A percentile compares a stretch with the other conserved stretches of the same genome.
phyloP scores from a whole-genome alignment of 2,888 invertebrate genomes.

The Heteromurus nitidus region DNA sequence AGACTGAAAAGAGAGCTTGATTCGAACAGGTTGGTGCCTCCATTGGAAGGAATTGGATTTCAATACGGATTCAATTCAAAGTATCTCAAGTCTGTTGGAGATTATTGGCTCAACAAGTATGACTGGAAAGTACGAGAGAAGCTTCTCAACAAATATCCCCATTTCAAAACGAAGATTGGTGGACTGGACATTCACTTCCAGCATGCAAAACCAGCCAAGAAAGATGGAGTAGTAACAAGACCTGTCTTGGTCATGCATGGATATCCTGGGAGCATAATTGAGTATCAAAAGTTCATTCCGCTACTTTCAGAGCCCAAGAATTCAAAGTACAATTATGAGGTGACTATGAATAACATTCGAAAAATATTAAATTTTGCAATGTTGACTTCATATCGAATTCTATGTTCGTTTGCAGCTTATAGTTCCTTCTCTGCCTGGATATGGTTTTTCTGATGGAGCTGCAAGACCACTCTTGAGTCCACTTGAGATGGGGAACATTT shows the following conservation, averaged over 20 bases:
- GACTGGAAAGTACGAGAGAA: conserved; percentile 83
- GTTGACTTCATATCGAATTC: not conserved
- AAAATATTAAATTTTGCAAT: not conserved
- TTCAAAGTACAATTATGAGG: conserved; percentile 26
- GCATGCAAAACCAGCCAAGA: conserved; percentile 78
- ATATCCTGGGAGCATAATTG: conserved; percentile 64
- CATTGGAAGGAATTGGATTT: conserved; percentile 80
- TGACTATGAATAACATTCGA: not conserved
- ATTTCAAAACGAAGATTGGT: conserved; percentile 86
- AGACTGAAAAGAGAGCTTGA: conserved; percentile 80
- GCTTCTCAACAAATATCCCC: conserved; percentile 84
- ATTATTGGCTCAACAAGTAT: conserved; percentile 87
- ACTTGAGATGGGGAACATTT: conserved; percentile 78
- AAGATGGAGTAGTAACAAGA: conserved; percentile 27
- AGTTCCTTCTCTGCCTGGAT: conserved; percentile 78
- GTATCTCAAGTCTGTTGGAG: conserved; percentile 80
- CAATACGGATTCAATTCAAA: conserved; percentile 88
- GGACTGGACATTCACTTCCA: conserved; percentile 86
- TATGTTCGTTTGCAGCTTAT: conserved; percentile 72
- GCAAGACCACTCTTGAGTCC: conserved; percentile 75
- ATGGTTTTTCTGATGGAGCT: conserved; percentile 78
- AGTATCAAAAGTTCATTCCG: conserved; percentile 68
- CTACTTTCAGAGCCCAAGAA: conserved; percentile 49
- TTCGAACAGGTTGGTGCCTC: conserved; percentile 74
- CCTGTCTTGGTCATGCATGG: conserved; percentile 57